Evolutionary conservation across 2,888 invertebrate species (phyloP).

Genomic region (Carabus problematicus): DNA sequence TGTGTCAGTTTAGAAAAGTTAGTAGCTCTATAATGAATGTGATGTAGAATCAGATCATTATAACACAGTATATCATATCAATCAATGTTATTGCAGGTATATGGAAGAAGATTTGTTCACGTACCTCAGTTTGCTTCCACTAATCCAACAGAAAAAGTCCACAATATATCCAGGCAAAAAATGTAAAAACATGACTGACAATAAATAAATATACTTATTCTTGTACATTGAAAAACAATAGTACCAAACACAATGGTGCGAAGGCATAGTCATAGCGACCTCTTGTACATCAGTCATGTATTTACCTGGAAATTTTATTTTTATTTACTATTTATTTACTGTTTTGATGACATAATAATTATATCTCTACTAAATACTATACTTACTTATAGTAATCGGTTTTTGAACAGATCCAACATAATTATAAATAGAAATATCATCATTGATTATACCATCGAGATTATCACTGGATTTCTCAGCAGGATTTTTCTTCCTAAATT

Average conservation of each 20-base stretch:
- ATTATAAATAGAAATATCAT: slow-evolving; percentile 73
- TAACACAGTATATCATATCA: not conserved
- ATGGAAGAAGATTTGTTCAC: too few relatives aligned
- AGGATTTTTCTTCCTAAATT: not conserved
- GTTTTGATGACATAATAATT: not conserved
- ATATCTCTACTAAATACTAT: not conserved
- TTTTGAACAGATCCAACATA: slow-evolving; percentile 84
- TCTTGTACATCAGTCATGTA: slow-evolving; percentile 65
- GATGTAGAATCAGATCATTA: not conserved
- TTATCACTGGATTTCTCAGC: not conserved
- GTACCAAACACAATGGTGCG: slow-evolving; percentile 68
- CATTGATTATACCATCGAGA: slow-evolving; percentile 18
- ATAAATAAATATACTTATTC: slow-evolving; percentile 63
- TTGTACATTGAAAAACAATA: slow-evolving; percentile 69
- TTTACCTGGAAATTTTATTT: slow-evolving; percentile 55
- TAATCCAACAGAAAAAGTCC: slow-evolving; percentile 63
- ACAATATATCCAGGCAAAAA: slow-evolving; percentile 69
- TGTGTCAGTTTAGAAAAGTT: not conserved
- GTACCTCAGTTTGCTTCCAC: slow-evolving; percentile 72
- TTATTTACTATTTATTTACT: too few relatives aligned
- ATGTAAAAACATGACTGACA: slow-evolving; percentile 66
- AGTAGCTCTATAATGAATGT: too few relatives aligned
- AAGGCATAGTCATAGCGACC: slow-evolving; percentile 65
- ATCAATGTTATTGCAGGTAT: too few relatives aligned
- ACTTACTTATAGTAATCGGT: slow-evolving; percentile 75